Evolutionary conservation across 2,888 invertebrate species (phyloP), one percentile per base, ranked within the genome.

Genomic region (Liodrosophila aerea): DNA sequence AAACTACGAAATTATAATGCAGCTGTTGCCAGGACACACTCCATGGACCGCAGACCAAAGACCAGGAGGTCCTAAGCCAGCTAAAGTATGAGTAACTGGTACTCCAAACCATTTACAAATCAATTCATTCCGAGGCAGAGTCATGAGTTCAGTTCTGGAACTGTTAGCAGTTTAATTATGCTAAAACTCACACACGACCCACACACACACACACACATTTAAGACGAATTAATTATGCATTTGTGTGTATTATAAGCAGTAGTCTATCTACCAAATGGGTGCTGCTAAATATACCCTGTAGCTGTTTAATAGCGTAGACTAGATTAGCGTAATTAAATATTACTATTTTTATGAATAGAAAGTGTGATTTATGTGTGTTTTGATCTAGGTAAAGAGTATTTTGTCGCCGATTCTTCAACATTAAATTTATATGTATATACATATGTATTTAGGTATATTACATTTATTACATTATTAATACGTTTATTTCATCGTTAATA

Each of bases 1-100:
- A 77, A 76, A 78, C 72, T 65, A 75, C 64, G 71, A 74, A 76
- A 76, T 78, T 76, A 76, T 76, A 58, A 41, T 65, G 76, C 76
- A 76, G 65, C 65, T 76, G 76, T 64, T 76, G 64, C 64, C 74
- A 40, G 40, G 9, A 31, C 56, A 37, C 22, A 22, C 22, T 22
- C 22, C 22, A 22, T 22, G 22, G 22, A 22, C 22, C 22, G 5
- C 22, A 22, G 22, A 22, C 22, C 22, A 22, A 22, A 22, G 5
- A 22, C 22, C 22, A 22, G 5, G 54, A 70, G 59, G 56, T 58
- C 39, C 66, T 46, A 49, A 49, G 16, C 60, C 29, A 13, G 15
- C 7, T 44, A 29, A 50, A 43, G 34, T 12, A 29, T 36, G 37
- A 43, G 39, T 12, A 18, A 11, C 53, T 12, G 13, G 34, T 36